Evolutionary conservation across 1,140 invertebrate genomes (phyloP).

Genomic region (Pseudomyrmex dendroicus): DNA sequence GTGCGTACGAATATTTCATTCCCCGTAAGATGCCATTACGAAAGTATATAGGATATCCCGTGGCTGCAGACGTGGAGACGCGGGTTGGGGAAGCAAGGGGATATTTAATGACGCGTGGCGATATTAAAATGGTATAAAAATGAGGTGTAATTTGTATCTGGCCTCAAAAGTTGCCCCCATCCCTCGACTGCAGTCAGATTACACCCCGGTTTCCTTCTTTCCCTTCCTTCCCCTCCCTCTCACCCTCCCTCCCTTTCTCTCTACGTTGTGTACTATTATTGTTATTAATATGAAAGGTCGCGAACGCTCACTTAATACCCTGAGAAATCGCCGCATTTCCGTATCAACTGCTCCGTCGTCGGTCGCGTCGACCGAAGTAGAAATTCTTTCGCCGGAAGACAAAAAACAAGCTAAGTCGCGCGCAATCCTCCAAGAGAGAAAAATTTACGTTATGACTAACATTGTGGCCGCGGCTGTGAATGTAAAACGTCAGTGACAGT

Average conservation of each 20-base stretch:
- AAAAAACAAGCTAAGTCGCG: background rate
- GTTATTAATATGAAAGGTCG: constrained; percentile 82
- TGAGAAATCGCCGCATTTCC: constrained; percentile 79
- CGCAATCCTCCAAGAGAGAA: constrained; percentile 1
- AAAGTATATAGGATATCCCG: constrained; percentile 62
- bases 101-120: constrained; percentile 84
- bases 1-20: constrained; percentile 78
- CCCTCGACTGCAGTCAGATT: constrained; percentile 51
- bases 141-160: constrained; percentile 85
- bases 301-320: constrained; percentile 78
- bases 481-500: background rate
- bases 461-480: background rate
- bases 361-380: constrained; percentile 22
- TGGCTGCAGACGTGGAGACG: constrained; percentile 24
- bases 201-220: constrained; percentile 29
- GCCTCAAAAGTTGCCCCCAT: constrained; percentile 79
- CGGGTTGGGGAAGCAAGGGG: constrained; percentile 68
- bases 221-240: constrained; percentile 23
- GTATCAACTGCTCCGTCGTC: constrained; percentile 70
- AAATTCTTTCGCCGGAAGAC: constrained; percentile 22
- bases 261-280: constrained; percentile 76
- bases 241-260: constrained; percentile 4
- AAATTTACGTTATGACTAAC: constrained; percentile 5
- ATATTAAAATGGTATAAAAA: constrained; percentile 86
- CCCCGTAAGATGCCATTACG: constrained; percentile 58